Base-by-base conservation (phyloP, 2,888 invertebrate genomes). In the Opisthograptis luteolata region DNA sequence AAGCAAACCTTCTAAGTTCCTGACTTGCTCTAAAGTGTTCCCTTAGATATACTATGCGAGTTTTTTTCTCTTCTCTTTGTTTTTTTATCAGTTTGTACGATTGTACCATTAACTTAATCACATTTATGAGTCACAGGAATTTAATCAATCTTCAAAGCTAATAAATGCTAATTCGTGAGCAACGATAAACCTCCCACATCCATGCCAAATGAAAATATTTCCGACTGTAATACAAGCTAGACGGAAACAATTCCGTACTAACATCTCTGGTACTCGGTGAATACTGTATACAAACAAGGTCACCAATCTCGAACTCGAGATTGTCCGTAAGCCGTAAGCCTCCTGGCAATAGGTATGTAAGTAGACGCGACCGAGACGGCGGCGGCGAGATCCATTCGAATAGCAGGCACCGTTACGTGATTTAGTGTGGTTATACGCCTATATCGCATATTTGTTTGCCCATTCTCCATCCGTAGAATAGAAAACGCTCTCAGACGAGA, bases 361-460 rank as follows among this genome's bases (percentile, higher is more conserved):
- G 67, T 73, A 84, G 82, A 81, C 81, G 65, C 62, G 62, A 69
- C 63, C 73, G 73, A 81, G 80, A 81, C 79, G 64, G 68, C 46
- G 43, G 41, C 44, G 44, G 50, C 61, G 66, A 68, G 63, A 68
- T 66, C 60, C 65, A 64, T 66, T 72, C 66, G 59, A 74, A 71
- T 71, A 68, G 62, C 68, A 66, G 54, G 59, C 63, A 72, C 70
- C 71, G 73, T 73, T 72, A 75, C 63, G 68, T 73, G 70, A 79
- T 73, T 69, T 70, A 74, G 68, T 73, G 58, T 62, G 57, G 46
- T 35, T 43, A 43, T 40, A 51, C 24, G 14, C 3, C 24, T 44
- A 28, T 39, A 28, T 44, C 13, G 9, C 28, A 43, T 43, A 20
- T 43, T 43, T 43, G 46, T 61, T 54, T 54, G 58, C 55, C 58